Percentiles rank a stretch among this genome's conserved stretches.
Conservation (phyloP, 2,113 vertebrate species). For the Amazona guildingii region DNA sequence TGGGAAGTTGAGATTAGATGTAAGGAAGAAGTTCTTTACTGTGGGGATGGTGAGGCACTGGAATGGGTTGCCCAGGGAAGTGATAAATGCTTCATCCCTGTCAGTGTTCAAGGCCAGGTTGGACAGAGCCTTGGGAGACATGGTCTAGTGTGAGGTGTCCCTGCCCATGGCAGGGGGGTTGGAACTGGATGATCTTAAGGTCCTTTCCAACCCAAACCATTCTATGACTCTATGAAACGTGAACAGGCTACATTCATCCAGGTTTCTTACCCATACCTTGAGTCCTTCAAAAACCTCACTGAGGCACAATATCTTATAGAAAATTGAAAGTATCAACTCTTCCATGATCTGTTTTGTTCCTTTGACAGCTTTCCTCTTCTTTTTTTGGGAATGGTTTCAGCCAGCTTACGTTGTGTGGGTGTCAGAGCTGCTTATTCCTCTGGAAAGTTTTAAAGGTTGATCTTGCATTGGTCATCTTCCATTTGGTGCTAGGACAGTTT, state of each 20-base stretch:
- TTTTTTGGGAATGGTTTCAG: neutral
- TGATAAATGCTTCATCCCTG: neutral
- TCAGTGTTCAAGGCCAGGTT: neutral
- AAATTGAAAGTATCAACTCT: neutral
- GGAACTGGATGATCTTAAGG: neutral
- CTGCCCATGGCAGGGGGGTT: neutral
- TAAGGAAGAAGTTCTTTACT: neutral
- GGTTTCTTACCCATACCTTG: neutral
- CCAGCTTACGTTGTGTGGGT: accelerated
- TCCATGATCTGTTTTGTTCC: neutral
- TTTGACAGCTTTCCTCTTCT: neutral
- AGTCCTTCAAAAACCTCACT: neutral
- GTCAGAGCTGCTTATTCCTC: neutral
- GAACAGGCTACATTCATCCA: neutral
- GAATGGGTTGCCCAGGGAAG: neutral
- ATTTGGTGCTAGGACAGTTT: neutral
- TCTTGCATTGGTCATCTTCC: neutral
- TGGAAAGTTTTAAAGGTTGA: neutral
- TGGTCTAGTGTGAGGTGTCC: neutral
- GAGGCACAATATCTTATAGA: neutral
- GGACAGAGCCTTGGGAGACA: neutral
- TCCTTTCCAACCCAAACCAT: neutral
- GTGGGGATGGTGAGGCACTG: neutral
- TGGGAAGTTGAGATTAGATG: neutral
- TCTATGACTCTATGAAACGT: neutral